Base-by-base conservation (phyloP, 1,140 invertebrate species). In the Thalassaphorura encarpata region DNA sequence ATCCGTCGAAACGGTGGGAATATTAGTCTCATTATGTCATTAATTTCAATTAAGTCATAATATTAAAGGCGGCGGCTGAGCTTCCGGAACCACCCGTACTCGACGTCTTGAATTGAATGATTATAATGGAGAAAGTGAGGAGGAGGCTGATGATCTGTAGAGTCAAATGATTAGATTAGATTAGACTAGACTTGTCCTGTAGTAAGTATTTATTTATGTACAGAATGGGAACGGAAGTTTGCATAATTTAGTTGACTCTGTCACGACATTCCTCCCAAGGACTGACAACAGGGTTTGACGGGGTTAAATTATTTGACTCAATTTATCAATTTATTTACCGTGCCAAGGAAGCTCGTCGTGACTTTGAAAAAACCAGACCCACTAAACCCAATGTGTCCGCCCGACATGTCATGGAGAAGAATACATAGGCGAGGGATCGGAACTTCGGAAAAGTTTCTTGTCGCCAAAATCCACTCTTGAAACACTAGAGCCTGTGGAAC, bases 61-160 rank as follows among this genome's bases (percentile, higher is more conserved):
- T n/a, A n/a, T n/a, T n/a, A n/a, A n/a, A n/a, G n/a, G n/a, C n/a
- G n/a, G n/a, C n/a, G n/a, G n/a, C n/a, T n/a, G n/a, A n/a, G n/a
- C n/a, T n/a, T 36, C n/a, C 11, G 11, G 33, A 36, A 36, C 11
- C 11, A n/a, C 33, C 33, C 33, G n/a, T 11, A 11, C 33, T n/a
- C 33, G 33, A 36, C 33, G 33, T n/a, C 33, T 51, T 4, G 23
- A 51, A 51, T 24, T 51, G 48, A 16, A 51, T 51, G 21, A 51
- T 51, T 11, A 51, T 51, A 16, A 51, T 51, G 26, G 48, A 51
- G 48, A 51, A 51, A 4, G 48, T 51, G 18, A 51, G 48, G 18
- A 51, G 48, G 29, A 51, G 33, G 19, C 48, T 51, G 27, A 51
- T 51, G 28, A 51, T 51, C 33, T 36, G 33, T n/a, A 36, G n/a